phyloP scores from a whole-genome alignment of 1,140 invertebrate species.

The Lasioglossum baleicum region DNA sequence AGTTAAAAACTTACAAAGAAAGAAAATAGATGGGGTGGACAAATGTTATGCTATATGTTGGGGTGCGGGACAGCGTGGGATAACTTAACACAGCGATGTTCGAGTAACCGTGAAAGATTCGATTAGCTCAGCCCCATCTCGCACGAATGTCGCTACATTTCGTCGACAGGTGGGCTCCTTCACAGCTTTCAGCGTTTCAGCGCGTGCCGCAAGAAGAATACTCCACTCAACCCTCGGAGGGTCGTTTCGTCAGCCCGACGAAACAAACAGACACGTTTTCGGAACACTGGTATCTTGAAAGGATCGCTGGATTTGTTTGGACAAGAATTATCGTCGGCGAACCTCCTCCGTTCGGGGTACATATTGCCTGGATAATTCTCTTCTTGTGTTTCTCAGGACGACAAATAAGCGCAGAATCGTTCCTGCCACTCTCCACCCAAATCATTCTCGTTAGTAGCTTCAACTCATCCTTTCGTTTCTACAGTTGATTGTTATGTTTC shows the following conservation, averaged over 20 bases:
- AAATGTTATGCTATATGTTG: neutral
- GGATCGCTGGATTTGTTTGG: conserved; percentile 27
- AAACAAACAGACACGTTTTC: conserved; percentile 14
- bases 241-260: conserved; percentile 16
- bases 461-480: too few species aligned
- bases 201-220: conserved; percentile 52
- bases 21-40: too few species aligned
- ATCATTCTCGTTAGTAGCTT: too few species aligned
- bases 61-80: neutral
- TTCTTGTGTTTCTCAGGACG: neutral
- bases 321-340: conserved; percentile 33
- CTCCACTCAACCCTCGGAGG: neutral
- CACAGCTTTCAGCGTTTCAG: conserved; percentile 15
- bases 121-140: neutral
- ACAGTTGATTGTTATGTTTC: too few species aligned
- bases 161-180: conserved; percentile 64
- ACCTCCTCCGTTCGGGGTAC: neutral
- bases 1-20: too few species aligned
- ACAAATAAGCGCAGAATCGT: neutral
- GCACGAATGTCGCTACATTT: conserved; percentile 52
- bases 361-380: neutral
- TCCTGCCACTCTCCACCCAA: too few species aligned
- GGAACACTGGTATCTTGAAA: neutral
- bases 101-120: neutral
- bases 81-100: neutral